phyloP scores from a whole-genome alignment of 1,140 invertebrate species.

The Drosophila sucinea region DNA sequence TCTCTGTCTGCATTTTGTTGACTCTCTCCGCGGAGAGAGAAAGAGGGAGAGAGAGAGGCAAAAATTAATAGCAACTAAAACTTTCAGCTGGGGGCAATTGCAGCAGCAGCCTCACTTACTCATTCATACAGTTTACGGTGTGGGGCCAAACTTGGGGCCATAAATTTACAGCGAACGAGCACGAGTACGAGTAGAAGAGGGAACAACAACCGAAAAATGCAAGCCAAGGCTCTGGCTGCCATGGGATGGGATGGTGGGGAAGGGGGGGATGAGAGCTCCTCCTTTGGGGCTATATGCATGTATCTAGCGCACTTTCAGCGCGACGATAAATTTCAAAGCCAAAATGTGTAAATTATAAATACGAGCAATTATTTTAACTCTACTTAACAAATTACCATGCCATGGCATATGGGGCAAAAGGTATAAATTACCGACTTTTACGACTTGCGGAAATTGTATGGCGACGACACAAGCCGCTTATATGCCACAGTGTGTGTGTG shows the following conservation, averaged over 20 bases:
- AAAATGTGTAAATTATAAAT: constrained; percentile 83
- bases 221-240: constrained; percentile 57
- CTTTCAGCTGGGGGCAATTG: constrained; percentile 58
- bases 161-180: constrained; percentile 69
- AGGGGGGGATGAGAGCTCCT: constrained; percentile 22
- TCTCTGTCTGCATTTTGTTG: background rate
- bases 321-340: constrained; percentile 79
- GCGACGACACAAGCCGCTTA: constrained; percentile 61
- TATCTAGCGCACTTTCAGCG: constrained; percentile 78
- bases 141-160: constrained; percentile 62
- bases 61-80: constrained; percentile 74
- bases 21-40: constrained; percentile 1
- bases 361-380: constrained; percentile 83
- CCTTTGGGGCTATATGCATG: constrained; percentile 34
- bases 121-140: constrained; percentile 46
- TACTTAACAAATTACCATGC: constrained; percentile 83
- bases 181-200: constrained; percentile 44
- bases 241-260: constrained; percentile 15
- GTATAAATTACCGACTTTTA: constrained; percentile 82
- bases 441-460: constrained; percentile 81
- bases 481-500: constrained; percentile 26
- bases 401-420: constrained; percentile 81
- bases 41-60: constrained; percentile 14
- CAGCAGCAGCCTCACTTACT: constrained; percentile 45
- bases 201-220: constrained; percentile 72